Evolutionary conservation across 2,888 invertebrate genomes (phyloP), one percentile per base, ranked within the genome.

Genomic region (Hemicrepidius hirtus): DNA sequence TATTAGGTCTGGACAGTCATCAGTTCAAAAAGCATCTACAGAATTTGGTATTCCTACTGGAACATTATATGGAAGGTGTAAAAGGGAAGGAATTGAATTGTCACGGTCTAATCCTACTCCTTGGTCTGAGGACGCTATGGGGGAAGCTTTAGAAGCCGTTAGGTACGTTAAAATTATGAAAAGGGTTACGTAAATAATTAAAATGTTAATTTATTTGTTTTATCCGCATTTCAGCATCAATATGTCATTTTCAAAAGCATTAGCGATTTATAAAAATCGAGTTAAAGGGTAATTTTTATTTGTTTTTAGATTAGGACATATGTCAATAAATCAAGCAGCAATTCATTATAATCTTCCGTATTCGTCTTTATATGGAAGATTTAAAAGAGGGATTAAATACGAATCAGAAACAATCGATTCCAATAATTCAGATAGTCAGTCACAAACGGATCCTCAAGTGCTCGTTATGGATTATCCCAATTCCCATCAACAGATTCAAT

Each of bases 71-170:
- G 96, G 96, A 1, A 89, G 96, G 79, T 96, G 96, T 85, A 96
- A 96, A 83, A 89, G 95, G 59, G 96, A 96, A 85, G 96, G 96
- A 57, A 96, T 96, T 79, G 96, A 96, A 85, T 87, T 96, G 78
- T 95, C 95, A 5, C 91, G 96, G 78, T 94, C 95, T 68, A 95
- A 95, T 88, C 95, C 95, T n/a, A 95, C 96, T 50, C 96, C 96
- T 9, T 96, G 96, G 96, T 95, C 95, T n/a, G 96, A 96, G 84
- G 95, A 94, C 83, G 95, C 95, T 28, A 96, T 96, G 96, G 94
- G 93, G 20, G 95, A 96, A 86, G 96, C 96, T 20, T 88, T 96
- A 50, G 95, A 96, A 85, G 95, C 96, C 76, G 96, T 96, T 77
- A 92, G 95, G 94, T 95, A 85, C 79, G 83, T 80, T 32, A 13